Evolutionary conservation across 2,888 invertebrate species (phyloP), one percentile per base, ranked within the genome.

Genomic region (Campopleginae sp.): DNA sequence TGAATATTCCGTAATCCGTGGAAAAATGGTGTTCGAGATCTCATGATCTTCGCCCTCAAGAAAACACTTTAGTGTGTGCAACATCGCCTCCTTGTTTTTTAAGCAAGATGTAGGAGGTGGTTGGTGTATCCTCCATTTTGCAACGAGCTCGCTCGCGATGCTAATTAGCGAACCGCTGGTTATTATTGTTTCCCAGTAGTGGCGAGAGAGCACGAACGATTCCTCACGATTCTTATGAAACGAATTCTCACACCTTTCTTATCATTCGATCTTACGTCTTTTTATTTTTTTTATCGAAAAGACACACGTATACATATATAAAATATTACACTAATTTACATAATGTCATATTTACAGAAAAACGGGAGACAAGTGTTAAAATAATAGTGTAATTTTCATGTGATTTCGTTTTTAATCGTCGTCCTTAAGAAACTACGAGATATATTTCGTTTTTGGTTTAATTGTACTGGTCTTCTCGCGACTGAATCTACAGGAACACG

Each of bases 201-300:
- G 14, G 51, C 31, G 38, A 65, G 42, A 61, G 58, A 72, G 58
- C 61, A 68, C 78, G 44, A n/a, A 44, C 72, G 48, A 63, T 71
- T 83, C 77, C 75, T 71, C 71, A 77, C 63, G 66, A 74, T 80
- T 85, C 88, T 93, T 93, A 89, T 89, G 92, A 93, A 93, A 93
- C 92, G 83, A 92, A 91, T 93, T 93, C 92, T 92, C 93, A 93
- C 93, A 92, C 90, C 79, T 81, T 68, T 85, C 68, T 89, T 90
- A 88, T 90, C 88, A 85, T 88, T 88, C 84, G 81, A 86, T 88
- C 87, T 87, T 80, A 63, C 80, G 8, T 86, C 75, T 82, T 89
- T 92, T 92, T 91, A 91, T 92, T 92, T 91, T 88, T 88, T 84
- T 86, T 88, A 79, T 72, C 58, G 51, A 77, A 80, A 54, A 87